These are phyloP conservation scores for Pachycephala philippinensis DNA, from an alignment of 2,113 vertebrate genomes.

Conservation along the genomic window DNA sequence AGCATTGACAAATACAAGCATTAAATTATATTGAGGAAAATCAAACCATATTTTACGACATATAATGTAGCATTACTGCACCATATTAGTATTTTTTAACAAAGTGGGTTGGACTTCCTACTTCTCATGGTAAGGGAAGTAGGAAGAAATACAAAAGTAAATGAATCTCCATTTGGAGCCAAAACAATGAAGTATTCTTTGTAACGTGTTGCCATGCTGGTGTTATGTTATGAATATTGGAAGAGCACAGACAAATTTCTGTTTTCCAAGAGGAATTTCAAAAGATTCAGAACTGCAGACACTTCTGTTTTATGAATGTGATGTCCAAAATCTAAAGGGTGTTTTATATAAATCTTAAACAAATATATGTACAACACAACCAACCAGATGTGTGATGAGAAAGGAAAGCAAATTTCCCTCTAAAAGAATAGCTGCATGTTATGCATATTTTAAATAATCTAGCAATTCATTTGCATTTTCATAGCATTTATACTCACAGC, in stretches of 20 bases:
- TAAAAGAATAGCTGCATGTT: neutral
- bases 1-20: neutral
- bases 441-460: neutral
- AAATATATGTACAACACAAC: neutral
- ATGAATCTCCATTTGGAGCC: neutral
- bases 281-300: neutral
- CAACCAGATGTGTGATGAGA: neutral
- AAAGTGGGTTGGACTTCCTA: neutral
- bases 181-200: neutral
- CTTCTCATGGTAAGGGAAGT: neutral
- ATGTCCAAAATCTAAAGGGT: neutral
- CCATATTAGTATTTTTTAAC: neutral
- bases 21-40: neutral
- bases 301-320: neutral
- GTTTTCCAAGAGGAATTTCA: neutral
- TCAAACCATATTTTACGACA: neutral
- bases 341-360: neutral
- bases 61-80: neutral
- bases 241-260: neutral
- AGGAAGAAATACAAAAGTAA: neutral
- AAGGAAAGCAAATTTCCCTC: neutral
- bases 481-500: neutral
- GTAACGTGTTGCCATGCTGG: neutral
- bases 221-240: neutral
- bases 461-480: constrained; percentile 31